phyloP scores from a whole-genome alignment of 2,797 vertebrate species.

The Apogon hyalosoma region DNA sequence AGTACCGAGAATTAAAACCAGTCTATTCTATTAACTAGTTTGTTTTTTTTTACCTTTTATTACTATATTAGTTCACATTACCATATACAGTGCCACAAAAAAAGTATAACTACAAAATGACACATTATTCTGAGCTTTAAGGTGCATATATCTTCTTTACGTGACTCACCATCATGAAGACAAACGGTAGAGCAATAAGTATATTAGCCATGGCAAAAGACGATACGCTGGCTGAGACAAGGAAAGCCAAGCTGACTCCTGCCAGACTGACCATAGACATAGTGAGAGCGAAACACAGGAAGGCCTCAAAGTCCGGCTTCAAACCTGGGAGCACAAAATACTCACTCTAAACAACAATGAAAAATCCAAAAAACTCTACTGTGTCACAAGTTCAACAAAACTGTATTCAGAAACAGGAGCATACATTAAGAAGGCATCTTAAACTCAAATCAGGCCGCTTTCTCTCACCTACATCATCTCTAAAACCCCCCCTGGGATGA shows the following conservation, averaged over 20 bases:
- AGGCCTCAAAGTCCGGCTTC: constrained; percentile 76
- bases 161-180: constrained; percentile 88
- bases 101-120: not conserved
- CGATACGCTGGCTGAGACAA: constrained; percentile 83
- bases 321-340: constrained; percentile 69
- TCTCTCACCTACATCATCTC: too few species aligned
- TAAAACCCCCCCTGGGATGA: too few species aligned
- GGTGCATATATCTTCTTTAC: not conserved
- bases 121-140: not conserved
- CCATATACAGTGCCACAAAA: too few species aligned
- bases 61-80: too few species aligned
- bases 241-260: constrained; percentile 84
- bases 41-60: too few species aligned
- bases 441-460: too few species aligned
- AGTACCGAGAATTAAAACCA: too few species aligned
- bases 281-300: constrained; percentile 81
- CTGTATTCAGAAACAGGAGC: too few species aligned
- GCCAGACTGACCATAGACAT: constrained; percentile 85
- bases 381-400: too few species aligned
- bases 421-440: too few species aligned
- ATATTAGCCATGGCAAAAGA: constrained; percentile 86
- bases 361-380: too few species aligned
- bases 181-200: constrained; percentile 84
- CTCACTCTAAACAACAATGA: not conserved
- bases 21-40: too few species aligned